phyloP scores from a whole-genome alignment of 2,888 invertebrate genomes.

The Ophioninae sp. region DNA sequence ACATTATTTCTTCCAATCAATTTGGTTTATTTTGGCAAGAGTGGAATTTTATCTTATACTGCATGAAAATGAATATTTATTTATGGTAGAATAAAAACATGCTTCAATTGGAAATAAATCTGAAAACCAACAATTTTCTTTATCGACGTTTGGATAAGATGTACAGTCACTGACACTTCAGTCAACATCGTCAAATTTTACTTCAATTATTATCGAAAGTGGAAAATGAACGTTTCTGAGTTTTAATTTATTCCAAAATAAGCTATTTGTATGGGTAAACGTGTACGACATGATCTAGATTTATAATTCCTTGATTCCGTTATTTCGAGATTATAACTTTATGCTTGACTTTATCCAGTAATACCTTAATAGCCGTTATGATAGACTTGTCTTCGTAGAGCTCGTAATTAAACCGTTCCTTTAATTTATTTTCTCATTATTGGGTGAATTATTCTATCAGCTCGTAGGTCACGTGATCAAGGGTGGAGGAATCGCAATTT shows the following conservation, averaged over 20 bases:
- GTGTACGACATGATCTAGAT: no score
- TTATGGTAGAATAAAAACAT: not conserved
- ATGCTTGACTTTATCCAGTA: no score
- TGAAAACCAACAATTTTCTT: not conserved
- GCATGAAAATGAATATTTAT: not conserved
- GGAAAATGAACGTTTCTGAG: no score
- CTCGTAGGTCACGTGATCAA: slow-evolving; percentile 90
- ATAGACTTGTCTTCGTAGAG: not conserved
- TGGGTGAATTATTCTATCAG: slow-evolving; percentile 80
- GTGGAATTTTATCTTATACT: not conserved
- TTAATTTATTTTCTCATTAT: not conserved
- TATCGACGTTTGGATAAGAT: not conserved
- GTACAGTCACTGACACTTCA: not conserved
- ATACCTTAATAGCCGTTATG: no score
- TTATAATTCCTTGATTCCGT: no score
- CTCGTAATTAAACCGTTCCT: not conserved
- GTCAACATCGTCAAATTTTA: not conserved
- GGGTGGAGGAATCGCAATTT: slow-evolving; percentile 88
- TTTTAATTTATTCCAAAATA: no score
- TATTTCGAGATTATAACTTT: no score
- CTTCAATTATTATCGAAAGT: not conserved
- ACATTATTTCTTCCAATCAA: not conserved
- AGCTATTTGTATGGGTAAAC: no score
- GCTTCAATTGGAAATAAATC: not conserved
- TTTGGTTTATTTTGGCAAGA: not conserved